These are phyloP conservation scores for Eriosoma lanigerum DNA, from an alignment of 1,140 invertebrate species.

Conservation along the genomic window DNA sequence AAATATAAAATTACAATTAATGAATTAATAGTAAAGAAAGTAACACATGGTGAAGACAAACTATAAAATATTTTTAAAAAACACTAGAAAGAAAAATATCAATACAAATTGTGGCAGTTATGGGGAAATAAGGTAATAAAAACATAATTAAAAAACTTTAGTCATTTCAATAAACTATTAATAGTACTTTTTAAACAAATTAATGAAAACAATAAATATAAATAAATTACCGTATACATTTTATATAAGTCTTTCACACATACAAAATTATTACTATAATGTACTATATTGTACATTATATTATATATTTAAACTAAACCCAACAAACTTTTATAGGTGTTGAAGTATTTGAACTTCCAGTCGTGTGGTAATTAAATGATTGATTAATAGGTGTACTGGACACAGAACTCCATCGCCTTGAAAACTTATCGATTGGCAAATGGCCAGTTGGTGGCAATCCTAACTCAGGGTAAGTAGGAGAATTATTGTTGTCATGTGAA, in stretches of 20 bases:
- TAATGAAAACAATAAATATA: slow-evolving; percentile 47
- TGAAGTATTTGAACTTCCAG: slow-evolving; percentile 38
- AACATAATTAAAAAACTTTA: background rate
- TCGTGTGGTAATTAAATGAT: slow-evolving; percentile 41
- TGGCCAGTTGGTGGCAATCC: slow-evolving; percentile 55
- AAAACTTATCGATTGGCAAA: slow-evolving; percentile 53
- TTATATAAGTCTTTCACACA: slow-evolving; percentile 22
- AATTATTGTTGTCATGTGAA: slow-evolving; percentile 76
- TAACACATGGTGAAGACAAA: slow-evolving; percentile 5
- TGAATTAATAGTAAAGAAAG: background rate
- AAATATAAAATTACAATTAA: background rate
- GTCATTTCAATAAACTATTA: background rate
- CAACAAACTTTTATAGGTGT: slow-evolving; percentile 47
- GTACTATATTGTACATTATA: slow-evolving; percentile 4
- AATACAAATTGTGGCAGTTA: slow-evolving; percentile 8
- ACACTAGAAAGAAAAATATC: background rate
- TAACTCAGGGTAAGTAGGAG: slow-evolving; percentile 57
- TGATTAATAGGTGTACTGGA: slow-evolving; percentile 25
- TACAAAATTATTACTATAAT: background rate
- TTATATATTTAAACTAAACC: slow-evolving; percentile 32
- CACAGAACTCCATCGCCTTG: slow-evolving; percentile 17
- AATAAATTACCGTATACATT: slow-evolving; percentile 42
- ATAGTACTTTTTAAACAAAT: background rate
- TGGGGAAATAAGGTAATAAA: background rate
- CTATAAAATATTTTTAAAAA: background rate